Evolutionary conservation across 2,113 vertebrate genomes (phyloP), one percentile per base, ranked within the genome.

Genomic region (Psittacula cyanocephala): DNA sequence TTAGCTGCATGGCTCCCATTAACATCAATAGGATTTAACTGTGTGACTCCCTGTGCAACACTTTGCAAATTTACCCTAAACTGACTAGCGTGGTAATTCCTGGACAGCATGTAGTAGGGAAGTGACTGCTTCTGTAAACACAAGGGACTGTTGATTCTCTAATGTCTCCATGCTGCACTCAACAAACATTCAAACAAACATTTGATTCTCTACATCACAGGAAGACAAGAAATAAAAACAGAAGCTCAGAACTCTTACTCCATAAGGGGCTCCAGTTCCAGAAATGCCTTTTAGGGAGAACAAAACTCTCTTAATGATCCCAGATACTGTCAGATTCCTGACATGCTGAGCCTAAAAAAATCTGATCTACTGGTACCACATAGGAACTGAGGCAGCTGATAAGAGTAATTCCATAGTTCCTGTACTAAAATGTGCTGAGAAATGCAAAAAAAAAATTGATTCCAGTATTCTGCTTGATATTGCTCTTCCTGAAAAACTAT

Each of bases 1-100:
- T 97, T 96, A 96, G 95, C 96, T 95, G 89, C 90, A 87, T 55
- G 91, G 94, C 65, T 96, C 92, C 95, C 93, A 96, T 96, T 95
- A 92, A 92, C 88, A 96, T 95, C 95, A 96, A 94, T 93, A 77
- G 81, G 96, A 96, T 95, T 96, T 97, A 96, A 94, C 91, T 84
- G 79, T 77, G 88, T 60, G 82, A 81, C 79, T 95, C 90, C 76
- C 64, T 90, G 79, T 86, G 76, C 93, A 96, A 92, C 82, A 93
- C 92, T 96, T 96, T 81, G 82, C 90, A 97, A 96, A 96, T 97
- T 95, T 81, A 50, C 72, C 79, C 80, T 91, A 93, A 94, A 95
- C 27, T 95, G 95, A 94, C 79, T 91, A 95, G 94, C 47, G 14
- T 96, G 85, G 93, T 94, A 96, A 96, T 95, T 96, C 82, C 86